Evolutionary conservation across 2,113 vertebrate genomes (phyloP).

Genomic region (Sturnira hondurensis): DNA sequence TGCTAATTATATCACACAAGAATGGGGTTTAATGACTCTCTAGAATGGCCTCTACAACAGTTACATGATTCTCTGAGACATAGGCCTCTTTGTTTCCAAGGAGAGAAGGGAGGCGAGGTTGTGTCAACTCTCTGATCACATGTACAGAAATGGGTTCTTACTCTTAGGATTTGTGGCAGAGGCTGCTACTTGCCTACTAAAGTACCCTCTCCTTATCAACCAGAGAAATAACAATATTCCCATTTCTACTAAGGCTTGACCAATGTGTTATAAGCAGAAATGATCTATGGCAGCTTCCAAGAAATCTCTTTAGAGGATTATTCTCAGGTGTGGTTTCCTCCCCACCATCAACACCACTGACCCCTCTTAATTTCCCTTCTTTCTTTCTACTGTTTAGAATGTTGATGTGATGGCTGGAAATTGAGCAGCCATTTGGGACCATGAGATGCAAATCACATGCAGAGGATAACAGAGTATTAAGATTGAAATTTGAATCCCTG

Average conservation of each 20-base stretch:
- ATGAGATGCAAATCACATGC: background rate
- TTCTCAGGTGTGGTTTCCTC: background rate
- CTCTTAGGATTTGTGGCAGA: background rate
- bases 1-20: background rate
- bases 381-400: background rate
- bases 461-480: background rate
- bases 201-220: background rate
- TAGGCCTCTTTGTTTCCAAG: background rate
- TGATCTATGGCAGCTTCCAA: background rate
- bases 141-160: background rate
- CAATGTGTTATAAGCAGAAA: background rate
- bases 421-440: background rate
- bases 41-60: background rate
- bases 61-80: background rate
- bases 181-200: background rate
- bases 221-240: background rate
- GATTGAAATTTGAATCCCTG: background rate
- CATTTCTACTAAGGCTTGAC: background rate
- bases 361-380: background rate
- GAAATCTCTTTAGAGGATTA: background rate
- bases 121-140: background rate
- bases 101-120: background rate
- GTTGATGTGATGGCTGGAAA: background rate
- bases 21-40: background rate
- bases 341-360: background rate